Conservation (phyloP, 2,888 invertebrate species). For the Zaprionus bogoriensis region DNA sequence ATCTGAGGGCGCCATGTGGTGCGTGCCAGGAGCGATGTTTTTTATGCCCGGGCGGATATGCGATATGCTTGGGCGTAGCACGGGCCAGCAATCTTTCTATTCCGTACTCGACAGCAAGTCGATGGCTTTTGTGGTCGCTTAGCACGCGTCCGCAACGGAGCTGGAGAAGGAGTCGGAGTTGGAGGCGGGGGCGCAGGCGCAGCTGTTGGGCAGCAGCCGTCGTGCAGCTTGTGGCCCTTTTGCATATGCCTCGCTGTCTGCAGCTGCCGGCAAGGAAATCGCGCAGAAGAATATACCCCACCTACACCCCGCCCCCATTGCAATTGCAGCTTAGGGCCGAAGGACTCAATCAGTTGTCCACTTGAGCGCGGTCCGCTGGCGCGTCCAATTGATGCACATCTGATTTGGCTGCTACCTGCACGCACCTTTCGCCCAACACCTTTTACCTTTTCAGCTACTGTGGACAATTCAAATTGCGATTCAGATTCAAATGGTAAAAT, state of each 20-base stretch:
- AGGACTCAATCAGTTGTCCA: conserved; percentile 65
- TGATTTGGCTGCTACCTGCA: conserved; percentile 37
- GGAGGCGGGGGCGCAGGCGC: conserved; percentile 23
- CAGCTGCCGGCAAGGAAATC: conserved; percentile 58
- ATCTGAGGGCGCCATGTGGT: conserved; percentile 69
- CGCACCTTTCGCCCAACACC: conserved; percentile 22
- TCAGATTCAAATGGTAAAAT: too few species aligned
- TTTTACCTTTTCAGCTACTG: conserved; percentile 11
- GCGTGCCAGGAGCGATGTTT: conserved; percentile 55
- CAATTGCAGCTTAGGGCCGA: conserved; percentile 14
- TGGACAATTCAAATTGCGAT: conserved; percentile 9
- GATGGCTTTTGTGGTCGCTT: conserved; percentile 70
- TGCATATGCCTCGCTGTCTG: conserved; percentile 56
- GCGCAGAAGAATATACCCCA: neutral
- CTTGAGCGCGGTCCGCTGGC: conserved; percentile 43
- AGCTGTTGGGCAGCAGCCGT: conserved; percentile 53
- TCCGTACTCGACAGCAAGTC: conserved; percentile 47
- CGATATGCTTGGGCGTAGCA: conserved; percentile 67
- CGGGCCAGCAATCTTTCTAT: conserved; percentile 54
- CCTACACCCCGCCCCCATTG: neutral
- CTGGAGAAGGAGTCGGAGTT: conserved; percentile 3
- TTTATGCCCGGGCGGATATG: conserved; percentile 70
- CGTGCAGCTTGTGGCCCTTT: conserved; percentile 48
- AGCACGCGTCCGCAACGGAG: conserved; percentile 55
- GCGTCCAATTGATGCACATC: conserved; percentile 18